phyloP scores from a whole-genome alignment of 2,888 invertebrate genomes.

The Oasisia sp. region DNA sequence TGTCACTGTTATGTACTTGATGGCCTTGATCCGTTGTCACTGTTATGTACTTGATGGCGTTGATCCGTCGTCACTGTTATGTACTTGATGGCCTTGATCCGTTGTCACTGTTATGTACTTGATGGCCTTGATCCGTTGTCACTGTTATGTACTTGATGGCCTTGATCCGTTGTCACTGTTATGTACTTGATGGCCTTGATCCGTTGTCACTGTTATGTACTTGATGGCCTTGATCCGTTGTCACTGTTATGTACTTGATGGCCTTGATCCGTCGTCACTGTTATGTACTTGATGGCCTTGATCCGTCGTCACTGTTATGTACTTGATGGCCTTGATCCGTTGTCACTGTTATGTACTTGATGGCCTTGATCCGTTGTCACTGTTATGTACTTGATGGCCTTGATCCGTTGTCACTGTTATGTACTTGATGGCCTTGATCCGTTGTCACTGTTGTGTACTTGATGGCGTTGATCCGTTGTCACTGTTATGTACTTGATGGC shows the following conservation, averaged over 20 bases:
- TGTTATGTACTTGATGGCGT: neutral
- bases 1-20: neutral
- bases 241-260: neutral
- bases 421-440: neutral
- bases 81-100: neutral
- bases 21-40: neutral
- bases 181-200: neutral
- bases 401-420: neutral
- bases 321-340: neutral
- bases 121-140: neutral
- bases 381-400: neutral
- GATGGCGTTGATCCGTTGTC: neutral
- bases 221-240: neutral
- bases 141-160: neutral
- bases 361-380: neutral
- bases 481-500: neutral
- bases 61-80: neutral
- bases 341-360: neutral
- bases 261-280: neutral
- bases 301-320: neutral
- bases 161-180: neutral
- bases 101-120: neutral
- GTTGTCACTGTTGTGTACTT: slow-evolving; percentile 49
- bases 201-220: neutral
- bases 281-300: neutral